A percentile compares a stretch with the other conserved stretches of the same genome.
phyloP scores from a whole-genome alignment of 2,113 vertebrate genomes.

The Silurus asotus region DNA sequence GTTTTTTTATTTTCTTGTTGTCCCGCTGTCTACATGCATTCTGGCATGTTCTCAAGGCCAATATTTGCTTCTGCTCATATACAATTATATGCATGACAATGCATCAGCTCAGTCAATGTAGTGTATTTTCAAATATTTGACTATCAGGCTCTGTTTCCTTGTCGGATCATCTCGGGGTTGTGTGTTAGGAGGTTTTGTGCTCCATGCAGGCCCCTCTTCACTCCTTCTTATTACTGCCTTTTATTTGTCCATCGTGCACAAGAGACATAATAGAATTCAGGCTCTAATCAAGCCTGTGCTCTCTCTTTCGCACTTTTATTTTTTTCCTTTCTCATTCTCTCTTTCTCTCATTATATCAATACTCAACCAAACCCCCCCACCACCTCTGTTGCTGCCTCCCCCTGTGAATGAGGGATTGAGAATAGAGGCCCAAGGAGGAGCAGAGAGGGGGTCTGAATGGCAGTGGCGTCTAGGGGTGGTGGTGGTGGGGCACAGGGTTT shows the following conservation, averaged over 20 bases:
- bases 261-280: conserved; percentile 50
- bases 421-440: conserved; percentile 27
- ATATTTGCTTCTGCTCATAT: conserved; percentile 35
- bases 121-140: conserved; percentile 51
- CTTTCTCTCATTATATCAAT: conserved; percentile 55
- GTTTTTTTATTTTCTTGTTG: conserved; percentile 6
- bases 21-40: conserved; percentile 26
- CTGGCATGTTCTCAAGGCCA: conserved; percentile 27
- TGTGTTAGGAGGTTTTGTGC: conserved; percentile 41
- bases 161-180: conserved; percentile 12
- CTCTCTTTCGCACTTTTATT: conserved; percentile 25
- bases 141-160: conserved; percentile 21
- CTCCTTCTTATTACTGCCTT: conserved; percentile 39
- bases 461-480: conserved; percentile 31
- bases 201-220: conserved; percentile 20
- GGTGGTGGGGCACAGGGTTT: no score
- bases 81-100: conserved; percentile 40
- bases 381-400: conserved; percentile 29
- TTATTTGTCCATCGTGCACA: conserved; percentile 47
- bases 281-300: conserved; percentile 46
- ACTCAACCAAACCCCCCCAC: conserved; percentile 23
- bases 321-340: conserved; percentile 24
- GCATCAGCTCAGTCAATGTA: conserved; percentile 26
- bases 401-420: conserved; percentile 46
- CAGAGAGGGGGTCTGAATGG: conserved; percentile 37